A percentile compares a stretch with the other conserved stretches of the same genome.
Evolutionary conservation across 2,797 vertebrate species (phyloP).

Genomic region (Coregonus ussuriensis): DNA sequence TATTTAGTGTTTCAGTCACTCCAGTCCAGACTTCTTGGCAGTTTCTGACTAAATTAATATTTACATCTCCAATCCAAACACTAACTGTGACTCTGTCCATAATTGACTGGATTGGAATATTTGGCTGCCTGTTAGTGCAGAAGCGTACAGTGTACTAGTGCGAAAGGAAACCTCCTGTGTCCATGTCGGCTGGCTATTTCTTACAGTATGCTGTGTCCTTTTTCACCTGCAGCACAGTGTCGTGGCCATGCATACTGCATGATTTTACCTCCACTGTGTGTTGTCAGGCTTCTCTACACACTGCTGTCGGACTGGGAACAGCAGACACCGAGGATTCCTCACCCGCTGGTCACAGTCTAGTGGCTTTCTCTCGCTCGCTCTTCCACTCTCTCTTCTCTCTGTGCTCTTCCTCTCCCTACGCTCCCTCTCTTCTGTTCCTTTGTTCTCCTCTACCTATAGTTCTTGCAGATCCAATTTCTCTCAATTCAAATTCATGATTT

Average conservation of each 20-base stretch:
- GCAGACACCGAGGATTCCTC: not conserved
- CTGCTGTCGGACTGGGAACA: not conserved
- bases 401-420: not conserved
- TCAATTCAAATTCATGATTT: not conserved
- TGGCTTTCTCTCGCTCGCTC: not conserved
- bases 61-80: not conserved
- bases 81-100: not conserved
- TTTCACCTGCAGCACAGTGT: not conserved
- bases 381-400: not conserved
- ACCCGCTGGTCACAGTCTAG: slow-evolving; percentile 6
- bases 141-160: not conserved
- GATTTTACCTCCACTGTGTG: slow-evolving; percentile 2
- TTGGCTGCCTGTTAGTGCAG: not conserved
- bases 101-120: not conserved
- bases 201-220: not conserved
- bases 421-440: not conserved
- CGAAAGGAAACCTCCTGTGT: not conserved
- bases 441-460: not conserved
- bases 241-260: not conserved
- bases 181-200: not conserved
- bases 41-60: not conserved
- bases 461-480: not conserved
- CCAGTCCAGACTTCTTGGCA: not conserved
- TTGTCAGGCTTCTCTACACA: not conserved
- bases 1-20: not conserved